phyloP scores from a whole-genome alignment of 2,113 vertebrate genomes.

The Anthoscopus minutus region DNA sequence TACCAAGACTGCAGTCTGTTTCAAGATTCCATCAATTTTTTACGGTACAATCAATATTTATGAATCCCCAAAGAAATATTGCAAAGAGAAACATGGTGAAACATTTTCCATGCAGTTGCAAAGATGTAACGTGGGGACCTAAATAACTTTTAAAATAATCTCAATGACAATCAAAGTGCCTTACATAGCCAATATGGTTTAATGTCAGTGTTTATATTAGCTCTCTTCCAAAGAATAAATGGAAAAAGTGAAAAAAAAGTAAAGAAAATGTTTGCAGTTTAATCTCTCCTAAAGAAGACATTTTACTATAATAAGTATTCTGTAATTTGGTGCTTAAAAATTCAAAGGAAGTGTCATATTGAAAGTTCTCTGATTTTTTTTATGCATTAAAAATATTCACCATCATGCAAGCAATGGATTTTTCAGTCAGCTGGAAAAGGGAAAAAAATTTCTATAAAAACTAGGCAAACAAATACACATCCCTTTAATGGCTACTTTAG shows the following conservation, averaged over 20 bases:
- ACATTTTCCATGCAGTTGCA: conserved; percentile 75
- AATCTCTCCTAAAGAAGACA: conserved; percentile 69
- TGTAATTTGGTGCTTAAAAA: conserved; percentile 73
- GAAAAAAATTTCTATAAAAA: conserved; percentile 63
- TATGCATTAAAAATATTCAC: conserved; percentile 72
- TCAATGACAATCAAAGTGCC: conserved; percentile 80
- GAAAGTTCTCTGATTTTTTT: conserved; percentile 63
- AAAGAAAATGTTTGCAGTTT: conserved; percentile 45
- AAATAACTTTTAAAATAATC: conserved; percentile 87
- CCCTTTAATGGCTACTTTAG: conserved; percentile 80
- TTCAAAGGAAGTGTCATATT: conserved; percentile 69
- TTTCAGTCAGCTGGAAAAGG: conserved; percentile 71
- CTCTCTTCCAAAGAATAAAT: conserved; percentile 37
- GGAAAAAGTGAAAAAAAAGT: not conserved
- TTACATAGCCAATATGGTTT: conserved; percentile 78
- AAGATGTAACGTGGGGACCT: conserved; percentile 75
- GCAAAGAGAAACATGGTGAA: conserved; percentile 85
- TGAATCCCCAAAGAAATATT: conserved; percentile 94
- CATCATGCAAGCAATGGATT: conserved; percentile 68
- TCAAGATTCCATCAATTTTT: conserved; percentile 92
- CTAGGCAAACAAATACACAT: conserved; percentile 74
- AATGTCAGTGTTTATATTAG: conserved; percentile 75
- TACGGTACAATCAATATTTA: conserved; percentile 99
- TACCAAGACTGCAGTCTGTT: conserved; percentile 79
- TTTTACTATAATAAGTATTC: conserved; percentile 60